Evolutionary conservation across 1,140 invertebrate genomes (phyloP).

Genomic region (Bradynema listronoti): DNA sequence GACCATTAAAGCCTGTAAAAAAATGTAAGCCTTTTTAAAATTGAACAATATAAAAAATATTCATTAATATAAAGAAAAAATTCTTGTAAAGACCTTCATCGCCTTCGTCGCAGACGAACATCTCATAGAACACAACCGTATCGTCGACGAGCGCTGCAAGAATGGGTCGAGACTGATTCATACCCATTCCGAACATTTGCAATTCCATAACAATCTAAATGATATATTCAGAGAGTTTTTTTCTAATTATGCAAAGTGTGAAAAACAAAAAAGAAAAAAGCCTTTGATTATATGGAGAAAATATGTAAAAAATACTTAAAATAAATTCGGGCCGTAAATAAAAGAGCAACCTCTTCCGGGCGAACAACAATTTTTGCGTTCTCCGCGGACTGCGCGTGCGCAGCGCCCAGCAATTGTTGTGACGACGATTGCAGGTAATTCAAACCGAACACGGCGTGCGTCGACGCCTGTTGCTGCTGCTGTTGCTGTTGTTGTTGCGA

Average conservation of each 20-base stretch:
- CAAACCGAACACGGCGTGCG: too few species aligned
- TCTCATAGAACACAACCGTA: constrained; percentile 47
- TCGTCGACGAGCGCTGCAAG: constrained; percentile 49
- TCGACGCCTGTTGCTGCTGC: constrained; percentile 14
- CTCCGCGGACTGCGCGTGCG: too few species aligned
- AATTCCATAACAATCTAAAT: constrained; percentile 42
- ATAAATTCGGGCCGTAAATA: too few species aligned
- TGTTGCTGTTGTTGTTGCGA: neutral
- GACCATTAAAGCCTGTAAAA: too few species aligned
- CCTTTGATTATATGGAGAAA: too few species aligned
- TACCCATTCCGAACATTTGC: constrained; percentile 42
- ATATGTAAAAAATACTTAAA: too few species aligned
- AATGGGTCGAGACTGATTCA: constrained; percentile 47
- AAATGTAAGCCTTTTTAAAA: too few species aligned
- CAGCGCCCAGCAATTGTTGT: too few species aligned
- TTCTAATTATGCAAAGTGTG: too few species aligned
- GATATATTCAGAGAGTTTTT: constrained; percentile 13
- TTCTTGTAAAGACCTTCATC: constrained; percentile 23
- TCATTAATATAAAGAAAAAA: constrained; percentile 2
- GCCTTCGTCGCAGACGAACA: constrained; percentile 43
- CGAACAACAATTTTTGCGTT: too few species aligned
- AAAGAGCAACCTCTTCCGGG: constrained; percentile 23
- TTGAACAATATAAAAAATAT: neutral
- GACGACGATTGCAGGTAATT: too few species aligned
- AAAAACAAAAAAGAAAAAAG: too few species aligned